Percentiles rank a stretch among this genome's conserved stretches.
phyloP scores from a whole-genome alignment of 2,888 invertebrate species.

The Deilephila porcellus region DNA sequence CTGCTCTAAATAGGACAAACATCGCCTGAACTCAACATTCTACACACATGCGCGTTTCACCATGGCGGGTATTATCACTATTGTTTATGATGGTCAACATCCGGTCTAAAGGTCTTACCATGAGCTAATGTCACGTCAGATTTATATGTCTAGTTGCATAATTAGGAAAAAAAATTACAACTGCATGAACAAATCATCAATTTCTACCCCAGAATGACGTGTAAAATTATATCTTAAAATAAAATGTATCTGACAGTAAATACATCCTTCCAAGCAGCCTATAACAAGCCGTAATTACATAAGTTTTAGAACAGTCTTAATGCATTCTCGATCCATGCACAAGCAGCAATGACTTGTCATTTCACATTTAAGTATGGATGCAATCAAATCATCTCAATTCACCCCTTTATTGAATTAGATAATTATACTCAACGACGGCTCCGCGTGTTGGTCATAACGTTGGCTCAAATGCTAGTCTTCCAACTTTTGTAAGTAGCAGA shows the following conservation, averaged over 20 bases:
- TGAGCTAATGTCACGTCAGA: too few relatives aligned
- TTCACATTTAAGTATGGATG: not conserved
- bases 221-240: not conserved
- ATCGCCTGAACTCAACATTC: too few relatives aligned
- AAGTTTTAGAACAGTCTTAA: constrained; percentile 2
- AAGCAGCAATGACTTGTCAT: constrained; percentile 8
- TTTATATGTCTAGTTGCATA: not conserved
- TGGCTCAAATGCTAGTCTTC: too few relatives aligned
- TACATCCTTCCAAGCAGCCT: not conserved
- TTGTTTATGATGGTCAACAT: too few relatives aligned
- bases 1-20: too few relatives aligned
- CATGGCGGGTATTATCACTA: too few relatives aligned
- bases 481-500: too few relatives aligned
- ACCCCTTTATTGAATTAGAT: constrained; percentile 9
- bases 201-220: too few relatives aligned
- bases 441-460: too few relatives aligned
- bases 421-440: not conserved
- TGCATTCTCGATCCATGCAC: not conserved
- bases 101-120: too few relatives aligned
- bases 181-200: too few relatives aligned
- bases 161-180: not conserved
- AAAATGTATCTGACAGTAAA: not conserved
- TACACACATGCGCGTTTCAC: too few relatives aligned
- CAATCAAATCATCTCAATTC: not conserved
- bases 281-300: constrained; percentile 8